Evolutionary conservation across 1,140 invertebrate genomes (phyloP), one percentile per base, ranked within the genome.

Genomic region (Drosophila kepulauana): DNA sequence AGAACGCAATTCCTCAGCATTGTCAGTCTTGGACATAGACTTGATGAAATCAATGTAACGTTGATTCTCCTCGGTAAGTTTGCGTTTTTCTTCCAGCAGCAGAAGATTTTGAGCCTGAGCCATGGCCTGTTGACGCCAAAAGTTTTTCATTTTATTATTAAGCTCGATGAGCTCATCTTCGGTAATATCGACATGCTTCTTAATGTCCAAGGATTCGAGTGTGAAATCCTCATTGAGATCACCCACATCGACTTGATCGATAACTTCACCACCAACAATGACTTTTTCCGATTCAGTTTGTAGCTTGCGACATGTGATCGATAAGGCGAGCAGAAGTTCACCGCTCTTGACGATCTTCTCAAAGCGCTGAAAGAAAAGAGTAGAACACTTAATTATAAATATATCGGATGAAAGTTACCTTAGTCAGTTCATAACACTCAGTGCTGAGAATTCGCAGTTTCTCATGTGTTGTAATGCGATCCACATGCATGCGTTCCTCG

Each of bases 251-350:
- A 69, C 52, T 1, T 71, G 20, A n/a, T 84, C 78, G 5, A 72
- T 45, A 0, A 81, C 25, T 45, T 92, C 84, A 5, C 78, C 75
- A n/a, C 82, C 84, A 5, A 80, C 52, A 7, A 91, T 75, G 11
- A 92, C 73, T 43, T 92, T 92, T 43, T 92, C 91, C 1, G 81
- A 66, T 45, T 92, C 82, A 1, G 91, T 92, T 65, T 92, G 91
- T 3, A 91, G 57, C 46, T 92, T 92, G n/a, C 91, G 76, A n/a
- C 91, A 92, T 25, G 78, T 92, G 51, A 91, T 85, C 1, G 91
- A 81, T 6, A 92, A 62, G 0, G 88, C 82, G 10, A 92, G 48
- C 1, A 92, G 58, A 4, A 92, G 56, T n/a, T 92, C 88, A 0
- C 91, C 91, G 10, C 81, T 79, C 51, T 92, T 92, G 0, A 81